Evolutionary conservation across 64 coral and sea anemone species (phyloP), one percentile per base, ranked within the genome.

Genomic region (Dendronephthya gigantea): DNA sequence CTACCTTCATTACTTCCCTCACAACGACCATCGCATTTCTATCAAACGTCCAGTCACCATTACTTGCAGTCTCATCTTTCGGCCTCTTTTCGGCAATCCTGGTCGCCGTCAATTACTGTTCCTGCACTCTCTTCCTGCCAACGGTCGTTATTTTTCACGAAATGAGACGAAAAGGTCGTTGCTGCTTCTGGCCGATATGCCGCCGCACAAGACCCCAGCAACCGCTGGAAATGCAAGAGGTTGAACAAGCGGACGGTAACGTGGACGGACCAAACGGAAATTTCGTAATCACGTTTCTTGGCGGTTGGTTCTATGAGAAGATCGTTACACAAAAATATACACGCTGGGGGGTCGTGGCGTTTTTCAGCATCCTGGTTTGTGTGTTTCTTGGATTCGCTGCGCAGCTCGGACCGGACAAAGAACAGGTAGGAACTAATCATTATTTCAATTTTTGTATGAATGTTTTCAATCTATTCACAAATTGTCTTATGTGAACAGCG

Each of bases 371-470:
- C 14, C 87, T 97, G 51, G 66, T 97, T 19, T 84, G 88, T 32
- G 87, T 90, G 22, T 88, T 92, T 0, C 56, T 97, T 27, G 72
- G 85, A 30, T 97, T 85, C 91, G 94, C 94, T 7, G 89, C 86
- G 13, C 83, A 87, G 51, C 92, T 97, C 9, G 62, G 87, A 11
- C 94, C 94, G 17, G 89, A 89, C 40, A 87, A 97, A 75, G 94
- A 93, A 39, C 94, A 93, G 87, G 92, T 91, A 66, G n/a, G n/a
- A n/a, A n/a, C n/a, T n/a, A n/a, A n/a, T n/a, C n/a, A n/a, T n/a
- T n/a, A n/a, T n/a, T n/a, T n/a, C n/a, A n/a, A n/a, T n/a, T n/a
- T n/a, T n/a, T n/a, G n/a, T n/a, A n/a, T n/a, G n/a, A n/a, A n/a
- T n/a, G n/a, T n/a, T n/a, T n/a, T n/a, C n/a, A n/a, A n/a, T n/a